These are phyloP conservation scores for Menidia menidia DNA, from an alignment of 2,797 vertebrate genomes.

Conservation along the genomic window DNA sequence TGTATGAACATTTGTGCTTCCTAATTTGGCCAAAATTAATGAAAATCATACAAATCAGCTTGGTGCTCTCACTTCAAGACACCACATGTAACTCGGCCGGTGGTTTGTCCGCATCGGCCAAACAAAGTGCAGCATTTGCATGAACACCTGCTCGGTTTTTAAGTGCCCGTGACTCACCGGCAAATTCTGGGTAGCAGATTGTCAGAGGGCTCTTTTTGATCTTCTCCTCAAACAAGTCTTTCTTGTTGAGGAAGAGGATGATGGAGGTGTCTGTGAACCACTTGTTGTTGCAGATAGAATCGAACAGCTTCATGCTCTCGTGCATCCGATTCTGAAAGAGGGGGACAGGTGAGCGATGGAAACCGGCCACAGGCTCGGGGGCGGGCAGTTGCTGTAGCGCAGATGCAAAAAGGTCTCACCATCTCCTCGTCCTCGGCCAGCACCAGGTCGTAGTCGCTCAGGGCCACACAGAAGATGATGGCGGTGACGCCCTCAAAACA, in stretches of 20 bases:
- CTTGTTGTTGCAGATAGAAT: conserved; percentile 99
- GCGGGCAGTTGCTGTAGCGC: neutral
- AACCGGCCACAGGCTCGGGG: neutral
- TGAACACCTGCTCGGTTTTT: conserved; percentile 13
- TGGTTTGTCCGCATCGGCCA: conserved; percentile 7
- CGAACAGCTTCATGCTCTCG: conserved; percentile 99
- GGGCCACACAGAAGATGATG: conserved; percentile 98
- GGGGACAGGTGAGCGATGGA: neutral
- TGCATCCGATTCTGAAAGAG: conserved; percentile 95
- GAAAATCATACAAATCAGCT: neutral
- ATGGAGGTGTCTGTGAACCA: conserved; percentile 99
- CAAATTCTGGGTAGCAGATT: conserved; percentile 97
- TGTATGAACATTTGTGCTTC: no score
- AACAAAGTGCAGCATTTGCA: conserved; percentile 38
- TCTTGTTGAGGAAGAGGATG: conserved; percentile 99
- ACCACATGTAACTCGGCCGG: neutral
- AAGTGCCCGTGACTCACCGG: conserved; percentile 81
- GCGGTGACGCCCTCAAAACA: conserved; percentile 99
- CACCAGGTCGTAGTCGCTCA: conserved; percentile 98
- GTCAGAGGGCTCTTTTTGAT: conserved; percentile 96
- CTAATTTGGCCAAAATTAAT: no score
- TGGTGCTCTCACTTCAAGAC: neutral
- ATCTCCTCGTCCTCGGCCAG: conserved; percentile 99
- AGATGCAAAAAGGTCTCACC: conserved; percentile 70
- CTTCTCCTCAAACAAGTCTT: conserved; percentile 99